These are phyloP conservation scores for Ceratina japonica DNA, from an alignment of 1,140 invertebrate genomes.

Conservation along the genomic window DNA sequence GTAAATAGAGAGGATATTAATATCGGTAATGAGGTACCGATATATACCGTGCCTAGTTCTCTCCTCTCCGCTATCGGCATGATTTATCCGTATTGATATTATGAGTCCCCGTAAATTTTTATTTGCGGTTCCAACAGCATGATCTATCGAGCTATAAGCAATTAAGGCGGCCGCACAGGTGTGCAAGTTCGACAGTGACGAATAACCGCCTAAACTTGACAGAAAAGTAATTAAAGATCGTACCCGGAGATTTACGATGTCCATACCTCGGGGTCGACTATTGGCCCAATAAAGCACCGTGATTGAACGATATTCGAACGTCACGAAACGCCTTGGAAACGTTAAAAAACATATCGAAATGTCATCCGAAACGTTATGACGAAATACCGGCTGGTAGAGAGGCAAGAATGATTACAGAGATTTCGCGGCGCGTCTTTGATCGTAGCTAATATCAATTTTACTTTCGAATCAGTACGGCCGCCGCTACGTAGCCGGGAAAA, in stretches of 20 bases:
- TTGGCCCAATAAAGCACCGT: conserved; percentile 14
- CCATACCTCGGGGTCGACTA: background rate
- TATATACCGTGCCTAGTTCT: no score
- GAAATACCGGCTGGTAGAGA: background rate
- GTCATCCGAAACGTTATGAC: background rate
- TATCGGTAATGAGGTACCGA: no score
- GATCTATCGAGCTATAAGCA: conserved; percentile 3
- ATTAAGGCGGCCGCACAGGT: conserved; percentile 26
- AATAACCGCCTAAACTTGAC: conserved; percentile 20
- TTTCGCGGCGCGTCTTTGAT: no score
- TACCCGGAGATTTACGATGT: conserved; percentile 29
- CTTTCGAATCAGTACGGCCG: no score
- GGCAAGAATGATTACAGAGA: no score
- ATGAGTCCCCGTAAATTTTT: background rate
- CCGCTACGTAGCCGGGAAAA: no score
- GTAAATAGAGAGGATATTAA: no score
- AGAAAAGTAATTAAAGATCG: conserved; percentile 44
- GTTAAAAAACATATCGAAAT: background rate
- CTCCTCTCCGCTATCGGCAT: no score
- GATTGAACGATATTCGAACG: background rate
- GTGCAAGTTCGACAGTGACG: conserved; percentile 28
- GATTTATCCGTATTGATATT: no score
- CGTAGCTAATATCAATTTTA: no score
- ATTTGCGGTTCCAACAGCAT: background rate
- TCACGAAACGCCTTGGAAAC: background rate